Evolutionary conservation across 2,888 invertebrate genomes (phyloP), one percentile per base, ranked within the genome.

Genomic region (Melinaea marsaeus): DNA sequence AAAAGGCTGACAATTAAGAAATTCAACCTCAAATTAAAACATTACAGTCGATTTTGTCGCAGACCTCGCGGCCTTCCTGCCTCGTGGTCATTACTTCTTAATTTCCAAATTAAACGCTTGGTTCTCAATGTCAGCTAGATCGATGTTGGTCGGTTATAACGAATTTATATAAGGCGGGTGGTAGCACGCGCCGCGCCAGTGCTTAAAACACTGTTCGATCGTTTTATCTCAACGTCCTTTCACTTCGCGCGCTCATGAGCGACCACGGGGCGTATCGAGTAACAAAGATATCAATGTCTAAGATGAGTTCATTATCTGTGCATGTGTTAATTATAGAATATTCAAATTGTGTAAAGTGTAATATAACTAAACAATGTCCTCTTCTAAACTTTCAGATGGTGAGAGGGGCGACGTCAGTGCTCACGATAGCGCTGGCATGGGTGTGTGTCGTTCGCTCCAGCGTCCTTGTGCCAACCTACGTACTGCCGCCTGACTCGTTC

Each of bases 21-120:
- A 69, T 66, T 56, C 64, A 67, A 63, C 67, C 68, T 69, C 60
- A 70, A 69, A 68, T 66, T 65, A 64, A 76, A 77, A 77, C 75
- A 73, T 78, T 81, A 81, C 80, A 80, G 72, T 76, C 71, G 70
- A 74, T 80, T 80, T 85, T 85, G 85, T 84, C 76, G 78, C 80
- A 82, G 87, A 80, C 81, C 75, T 71, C 78, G 80, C 84, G 89
- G 89, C 90, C 89, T 88, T 88, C 86, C 84, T 80, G 86, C 79
- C 80, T 78, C 78, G 83, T 76, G 76, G 79, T 79, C 80, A 80
- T 84, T 88, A 86, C 82, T 84, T 80, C 83, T 84, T 87, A 89
- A 85, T 90, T 90, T 88, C 87, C 88, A 89, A 90, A 75, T 90
- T 89, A 90, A 87, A 83, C 86, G 88, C 81, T 85, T 84, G 81